Evolutionary conservation across 2,113 vertebrate genomes (phyloP), one percentile per base, ranked within the genome.

Genomic region (Eudyptes chrysolophus): DNA sequence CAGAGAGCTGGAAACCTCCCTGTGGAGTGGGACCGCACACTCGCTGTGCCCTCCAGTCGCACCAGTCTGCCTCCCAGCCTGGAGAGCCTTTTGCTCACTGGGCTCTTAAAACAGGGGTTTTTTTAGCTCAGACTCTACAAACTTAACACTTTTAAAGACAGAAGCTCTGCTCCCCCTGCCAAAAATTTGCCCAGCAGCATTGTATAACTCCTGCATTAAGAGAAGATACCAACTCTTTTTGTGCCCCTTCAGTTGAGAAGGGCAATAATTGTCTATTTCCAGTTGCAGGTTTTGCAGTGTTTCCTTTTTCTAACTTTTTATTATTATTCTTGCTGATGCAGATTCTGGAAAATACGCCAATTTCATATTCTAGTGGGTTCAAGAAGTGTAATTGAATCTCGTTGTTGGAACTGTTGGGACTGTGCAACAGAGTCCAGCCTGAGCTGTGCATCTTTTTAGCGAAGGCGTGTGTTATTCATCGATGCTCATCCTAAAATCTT

Each of bases 271-370:
- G 6, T 21, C 68, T 84, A 36, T n/a, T 82, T 85, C 61, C 52
- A 74, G 13, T 42, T 61, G 16, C 68, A 86, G n/a, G 22, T 42
- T 96, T 97, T 78, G 79, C 42, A n/a, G 36, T 71, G 80, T 51
- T 93, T 68, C 61, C 62, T 76, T 70, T 89, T 94, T 70, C 27
- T 65, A 2, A 24, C 7, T 34, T 74, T 57, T 57, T 26, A 49
- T 44, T 36, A 52, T 38, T 80, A 36, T 69, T 90, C 88, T 89
- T 84, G 92, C 93, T 81, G 92, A 79, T 79, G 54, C n/a, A 36
- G 38, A 94, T 94, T 94, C 84, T 96, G 49, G 62, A 94, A 94
- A 93, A 87, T 52, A 70, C 49, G 42, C 64, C 65, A 70, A 16
- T 84, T 92, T 16, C 30, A 71, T n/a, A 30, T n/a, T 88, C 46